Conservation (phyloP, 1,140 invertebrate species). For the Drosophila sturtevanti region DNA sequence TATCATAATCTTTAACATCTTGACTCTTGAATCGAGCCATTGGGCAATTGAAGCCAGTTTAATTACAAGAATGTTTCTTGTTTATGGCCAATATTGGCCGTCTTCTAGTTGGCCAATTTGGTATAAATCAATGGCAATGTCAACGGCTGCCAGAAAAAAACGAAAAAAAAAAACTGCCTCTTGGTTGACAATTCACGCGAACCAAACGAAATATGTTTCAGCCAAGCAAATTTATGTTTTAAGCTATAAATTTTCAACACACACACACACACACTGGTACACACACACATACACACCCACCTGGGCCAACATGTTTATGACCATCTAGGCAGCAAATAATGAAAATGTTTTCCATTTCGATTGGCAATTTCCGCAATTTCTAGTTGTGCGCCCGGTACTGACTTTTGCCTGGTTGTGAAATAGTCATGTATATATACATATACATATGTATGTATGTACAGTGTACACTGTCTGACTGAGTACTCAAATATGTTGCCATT, state of each 20-base stretch:
- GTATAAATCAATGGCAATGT: slow-evolving; percentile 77
- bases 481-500: slow-evolving; percentile 64
- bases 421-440: not conserved
- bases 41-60: slow-evolving; percentile 40
- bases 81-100: slow-evolving; percentile 33
- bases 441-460: not conserved
- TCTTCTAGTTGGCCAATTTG: slow-evolving; percentile 20
- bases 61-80: slow-evolving; percentile 47
- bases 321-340: slow-evolving; percentile 67
- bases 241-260: slow-evolving; percentile 60
- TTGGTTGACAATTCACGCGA: slow-evolving; percentile 65
- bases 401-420: slow-evolving; percentile 60
- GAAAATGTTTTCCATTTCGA: slow-evolving; percentile 82
- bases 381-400: slow-evolving; percentile 30
- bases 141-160: slow-evolving; percentile 39
- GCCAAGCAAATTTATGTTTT: slow-evolving; percentile 66
- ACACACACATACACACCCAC: slow-evolving; percentile 42
- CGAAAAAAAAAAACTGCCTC: slow-evolving; percentile 48
- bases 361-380: slow-evolving; percentile 81
- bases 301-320: slow-evolving; percentile 69
- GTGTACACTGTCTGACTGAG: slow-evolving; percentile 21
- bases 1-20: slow-evolving; percentile 29
- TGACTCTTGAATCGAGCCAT: slow-evolving; percentile 23
- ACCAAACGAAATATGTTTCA: slow-evolving; percentile 68
- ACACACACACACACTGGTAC: slow-evolving; percentile 21